Evolutionary conservation across 2,113 vertebrate genomes (phyloP).

Genomic region (Marmota flaviventris): DNA sequence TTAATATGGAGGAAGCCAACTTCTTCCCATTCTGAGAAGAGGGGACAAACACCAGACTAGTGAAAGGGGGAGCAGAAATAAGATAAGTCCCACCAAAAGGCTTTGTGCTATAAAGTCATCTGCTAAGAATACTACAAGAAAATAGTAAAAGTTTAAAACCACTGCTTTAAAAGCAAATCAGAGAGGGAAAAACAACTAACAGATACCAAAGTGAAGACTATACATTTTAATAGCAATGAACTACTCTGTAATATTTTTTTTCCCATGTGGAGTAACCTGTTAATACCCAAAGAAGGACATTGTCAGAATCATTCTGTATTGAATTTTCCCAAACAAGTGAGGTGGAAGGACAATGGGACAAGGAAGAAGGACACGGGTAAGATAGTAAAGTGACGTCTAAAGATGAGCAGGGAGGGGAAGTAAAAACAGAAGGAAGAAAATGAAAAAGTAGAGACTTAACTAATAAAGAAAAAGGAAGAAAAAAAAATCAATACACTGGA

Average conservation of each 20-base stretch:
- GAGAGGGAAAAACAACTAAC: neutral
- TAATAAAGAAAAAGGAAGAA: neutral
- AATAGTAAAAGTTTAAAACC: conserved; percentile 16
- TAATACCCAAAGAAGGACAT: neutral
- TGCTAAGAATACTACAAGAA: conserved; percentile 22
- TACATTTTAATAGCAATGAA: neutral
- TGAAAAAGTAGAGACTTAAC: neutral
- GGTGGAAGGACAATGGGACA: neutral
- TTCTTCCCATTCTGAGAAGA: neutral
- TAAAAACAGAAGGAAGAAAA: neutral
- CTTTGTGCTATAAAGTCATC: conserved; percentile 1
- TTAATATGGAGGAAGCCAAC: neutral
- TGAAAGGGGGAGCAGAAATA: neutral
- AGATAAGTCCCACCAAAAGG: neutral
- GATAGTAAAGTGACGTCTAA: neutral
- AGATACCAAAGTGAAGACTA: neutral
- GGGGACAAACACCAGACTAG: neutral
- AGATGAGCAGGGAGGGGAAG: neutral
- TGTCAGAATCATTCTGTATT: neutral
- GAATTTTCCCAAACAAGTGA: neutral
- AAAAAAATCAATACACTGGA: neutral
- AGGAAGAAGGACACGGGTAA: neutral
- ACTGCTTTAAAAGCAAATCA: neutral
- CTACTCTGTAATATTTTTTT: neutral
- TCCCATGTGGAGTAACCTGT: neutral